Evolutionary conservation across 2,797 vertebrate species (phyloP), one percentile per base, ranked within the genome.

Genomic region (Spheniscus humboldti): DNA sequence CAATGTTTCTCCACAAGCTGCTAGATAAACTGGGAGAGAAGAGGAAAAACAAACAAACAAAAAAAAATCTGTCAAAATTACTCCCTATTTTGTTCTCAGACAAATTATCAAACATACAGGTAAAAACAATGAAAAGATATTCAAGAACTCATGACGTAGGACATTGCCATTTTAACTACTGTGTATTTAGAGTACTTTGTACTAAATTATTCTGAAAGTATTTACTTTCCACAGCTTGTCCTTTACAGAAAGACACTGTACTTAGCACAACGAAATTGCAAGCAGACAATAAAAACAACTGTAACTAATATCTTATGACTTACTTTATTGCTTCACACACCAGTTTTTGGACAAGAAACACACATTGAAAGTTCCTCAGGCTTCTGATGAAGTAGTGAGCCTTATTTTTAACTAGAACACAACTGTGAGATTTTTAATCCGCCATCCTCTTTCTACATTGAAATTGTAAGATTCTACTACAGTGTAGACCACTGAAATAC

Each of bases 1-100:
- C 96, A 99, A 94, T 28, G 99, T 99, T 98, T 99, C 99, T 67
- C 99, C 99, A 86, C 99, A 99, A 91, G 99, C 99, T 97, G 99
- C 99, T 79, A 99, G 98, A 98, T 99, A 99, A 94, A 99, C 99
- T 99, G 97, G 10, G 95, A 97, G 74, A 94, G 47, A 96, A 97
- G 10, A 96, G 30, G 27, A 89, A 88, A 93, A 92, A 47, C 4
- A 84, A 74, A 60, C 4, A 75, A 55, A 62, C 66, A 76, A 83
- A 55, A 59, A 59, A 67, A 76, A 83, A 48, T 39, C n/a, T 27
- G 17, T 82, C 41, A 94, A 14, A 89, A 90, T 78, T 30, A 55
- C 10, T 48, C 9, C 15, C 27, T 53, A 5, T 55, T 87, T 90
- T 67, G 6, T 50, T 93, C 33, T 93, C 25, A 15, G 12, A 31